Percentiles rank a stretch among this genome's conserved stretches.
Conservation (phyloP, 2,113 vertebrate species). For the Himantopus leucocephalus region DNA sequence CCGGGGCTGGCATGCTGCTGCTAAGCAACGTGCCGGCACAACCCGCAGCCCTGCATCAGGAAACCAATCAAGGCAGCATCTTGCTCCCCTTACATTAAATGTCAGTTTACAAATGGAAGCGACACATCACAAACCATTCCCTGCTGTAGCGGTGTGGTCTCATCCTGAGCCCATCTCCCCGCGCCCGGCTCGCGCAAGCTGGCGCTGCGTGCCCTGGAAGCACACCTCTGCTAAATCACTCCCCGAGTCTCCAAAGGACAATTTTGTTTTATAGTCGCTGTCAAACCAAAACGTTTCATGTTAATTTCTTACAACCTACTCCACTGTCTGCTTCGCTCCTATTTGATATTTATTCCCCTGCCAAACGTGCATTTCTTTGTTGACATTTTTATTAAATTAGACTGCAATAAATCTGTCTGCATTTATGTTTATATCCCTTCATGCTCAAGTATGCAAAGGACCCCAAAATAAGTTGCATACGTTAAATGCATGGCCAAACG, state of each 20-base stretch:
- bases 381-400: slow-evolving; percentile 75
- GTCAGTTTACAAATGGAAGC: slow-evolving; percentile 19
- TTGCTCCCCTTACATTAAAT: background rate
- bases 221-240: slow-evolving; percentile 56
- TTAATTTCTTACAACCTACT: slow-evolving; percentile 74
- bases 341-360: slow-evolving; percentile 72
- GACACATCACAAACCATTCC: background rate
- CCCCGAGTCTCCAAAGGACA: slow-evolving; percentile 58
- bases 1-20: background rate
- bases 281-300: slow-evolving; percentile 69
- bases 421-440: slow-evolving; percentile 51
- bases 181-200: background rate
- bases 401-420: slow-evolving; percentile 62
- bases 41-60: background rate
- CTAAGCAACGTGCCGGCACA: background rate
- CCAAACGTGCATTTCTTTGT: slow-evolving; percentile 70
- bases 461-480: slow-evolving; percentile 16
- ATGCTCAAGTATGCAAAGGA: slow-evolving; percentile 22
- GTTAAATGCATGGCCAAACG: slow-evolving; percentile 6
- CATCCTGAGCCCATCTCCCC: background rate
- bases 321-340: slow-evolving; percentile 48
- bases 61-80: background rate
- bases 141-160: background rate
- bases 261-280: slow-evolving; percentile 70
- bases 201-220: background rate